phyloP scores from a whole-genome alignment of 2,888 invertebrate genomes.

The Pachycephus smyrnensis region DNA sequence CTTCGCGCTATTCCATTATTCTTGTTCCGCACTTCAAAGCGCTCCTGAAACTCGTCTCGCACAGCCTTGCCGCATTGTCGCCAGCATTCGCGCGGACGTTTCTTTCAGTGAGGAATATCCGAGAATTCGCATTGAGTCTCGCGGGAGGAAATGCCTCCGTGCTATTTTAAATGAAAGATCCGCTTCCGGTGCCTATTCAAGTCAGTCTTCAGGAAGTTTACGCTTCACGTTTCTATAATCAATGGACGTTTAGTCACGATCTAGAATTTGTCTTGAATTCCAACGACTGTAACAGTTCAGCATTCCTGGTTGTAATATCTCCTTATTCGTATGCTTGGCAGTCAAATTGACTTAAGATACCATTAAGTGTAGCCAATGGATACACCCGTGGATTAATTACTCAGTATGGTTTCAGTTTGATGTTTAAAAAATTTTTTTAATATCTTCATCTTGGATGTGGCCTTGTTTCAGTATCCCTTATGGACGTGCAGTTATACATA shows the following conservation, averaged over 20 bases:
- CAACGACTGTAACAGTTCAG: background rate
- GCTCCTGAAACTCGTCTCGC: background rate
- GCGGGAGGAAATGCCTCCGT: background rate
- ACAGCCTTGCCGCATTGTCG: background rate
- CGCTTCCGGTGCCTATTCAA: background rate
- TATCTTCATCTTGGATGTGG: background rate
- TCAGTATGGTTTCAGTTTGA: background rate
- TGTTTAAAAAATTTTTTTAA: background rate
- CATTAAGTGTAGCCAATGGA: background rate
- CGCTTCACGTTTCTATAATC: background rate
- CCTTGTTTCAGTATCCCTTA: background rate
- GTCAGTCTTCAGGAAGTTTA: background rate
- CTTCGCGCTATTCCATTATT: constrained; percentile 6
- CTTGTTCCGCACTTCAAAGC: background rate
- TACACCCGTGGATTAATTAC: background rate
- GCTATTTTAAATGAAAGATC: background rate
- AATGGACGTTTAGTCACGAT: background rate
- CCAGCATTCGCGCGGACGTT: background rate
- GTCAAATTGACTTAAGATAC: background rate
- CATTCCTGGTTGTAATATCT: background rate
- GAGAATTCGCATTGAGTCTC: background rate
- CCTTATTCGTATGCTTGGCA: background rate
- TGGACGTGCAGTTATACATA: background rate
- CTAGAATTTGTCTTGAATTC: background rate
- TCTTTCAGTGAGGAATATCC: background rate